A percentile compares a stretch with the other conserved stretches of the same genome.
Conservation (phyloP, 2,888 invertebrate species). For the Spisula subtruncata region DNA sequence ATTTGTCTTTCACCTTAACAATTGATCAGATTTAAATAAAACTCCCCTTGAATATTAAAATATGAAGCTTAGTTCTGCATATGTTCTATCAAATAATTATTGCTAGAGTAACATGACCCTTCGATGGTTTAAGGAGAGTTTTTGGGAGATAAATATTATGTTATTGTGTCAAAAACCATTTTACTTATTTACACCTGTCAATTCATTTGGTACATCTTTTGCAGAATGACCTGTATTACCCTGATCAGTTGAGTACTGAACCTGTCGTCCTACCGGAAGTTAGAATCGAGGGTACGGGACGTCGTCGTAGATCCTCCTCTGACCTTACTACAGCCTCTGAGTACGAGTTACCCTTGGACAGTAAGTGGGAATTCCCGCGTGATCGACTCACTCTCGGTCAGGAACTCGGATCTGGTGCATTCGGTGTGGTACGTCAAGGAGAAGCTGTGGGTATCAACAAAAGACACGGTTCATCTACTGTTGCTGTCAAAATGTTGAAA, state of each 20-base stretch:
- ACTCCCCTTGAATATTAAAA: no score
- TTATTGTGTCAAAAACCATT: no score
- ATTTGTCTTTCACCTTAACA: no score
- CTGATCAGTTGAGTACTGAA: conserved; percentile 74
- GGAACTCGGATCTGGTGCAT: conserved; percentile 98
- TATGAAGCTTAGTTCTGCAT: no score
- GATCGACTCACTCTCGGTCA: conserved; percentile 93
- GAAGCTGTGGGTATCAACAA: conserved; percentile 90
- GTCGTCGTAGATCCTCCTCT: conserved; percentile 85
- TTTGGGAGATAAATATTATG: no score
- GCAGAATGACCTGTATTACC: conserved; percentile 85
- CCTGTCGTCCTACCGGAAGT: conserved; percentile 93
- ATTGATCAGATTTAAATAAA: no score
- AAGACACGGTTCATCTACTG: conserved; percentile 90
- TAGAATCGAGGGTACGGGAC: conserved; percentile 89
- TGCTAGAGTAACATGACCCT: no score
- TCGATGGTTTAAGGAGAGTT: no score
- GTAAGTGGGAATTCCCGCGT: conserved; percentile 97
- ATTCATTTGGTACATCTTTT: no score
- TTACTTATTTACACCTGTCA: no score
- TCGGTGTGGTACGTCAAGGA: conserved; percentile 97
- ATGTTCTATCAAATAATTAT: no score
- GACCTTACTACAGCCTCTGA: conserved; percentile 91
- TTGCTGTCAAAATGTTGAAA: conserved; percentile 99
- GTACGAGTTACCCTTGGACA: conserved; percentile 98